Base-by-base conservation (phyloP, 2,113 vertebrate genomes). In the Probosciger aterrimus region DNA sequence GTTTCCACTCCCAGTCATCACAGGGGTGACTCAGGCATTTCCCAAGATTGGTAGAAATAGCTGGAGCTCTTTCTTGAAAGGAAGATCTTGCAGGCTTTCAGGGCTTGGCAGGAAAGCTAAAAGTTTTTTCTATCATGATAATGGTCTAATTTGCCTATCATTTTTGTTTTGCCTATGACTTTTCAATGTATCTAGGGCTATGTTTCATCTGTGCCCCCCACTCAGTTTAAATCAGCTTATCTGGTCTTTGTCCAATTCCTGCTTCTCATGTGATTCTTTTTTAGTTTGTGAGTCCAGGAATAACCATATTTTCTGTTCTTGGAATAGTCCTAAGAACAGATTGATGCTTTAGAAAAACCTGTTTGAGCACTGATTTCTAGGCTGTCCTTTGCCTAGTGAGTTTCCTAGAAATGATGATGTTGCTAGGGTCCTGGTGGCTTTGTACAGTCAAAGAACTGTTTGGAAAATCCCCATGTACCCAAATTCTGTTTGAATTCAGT, bases 301-400 rank as follows among this genome's bases (percentile, higher is more conserved):
- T 86, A 90, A 30, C 88, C 49, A 5, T 53, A 47, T 93, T 80
- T 85, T 76, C 76, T 92, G 82, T 73, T 90, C 82, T 90, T 88
- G 93, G 86, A 90, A 80, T 80, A 96, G 33, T 68, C 76, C 71
- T 93, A 65, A 74, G 90, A 92, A 70, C 86, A 92, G 68, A 91
- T 91, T 83, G 91, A 59, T 62, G 59, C 76, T 86, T 78, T 49
- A 70, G 50, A 49, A 81, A 83, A 96, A 73, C 9, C 39, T 47
- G 44, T 70, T 86, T 44, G 55, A 75, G 69, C 46, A 33, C 63
- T 64, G 82, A 57, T 96, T 92, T 92, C 83, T 88, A 81, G 63
- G 79, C 59, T 43, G 41, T 84, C 41, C 18, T 60, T 84, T 91
- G 41, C 69, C 81, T 46, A 41, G 64, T 44, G 74, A 76, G 43